Evolutionary conservation across 2,888 invertebrate genomes (phyloP).

Genomic region (Acanthoscelides obtectus): DNA sequence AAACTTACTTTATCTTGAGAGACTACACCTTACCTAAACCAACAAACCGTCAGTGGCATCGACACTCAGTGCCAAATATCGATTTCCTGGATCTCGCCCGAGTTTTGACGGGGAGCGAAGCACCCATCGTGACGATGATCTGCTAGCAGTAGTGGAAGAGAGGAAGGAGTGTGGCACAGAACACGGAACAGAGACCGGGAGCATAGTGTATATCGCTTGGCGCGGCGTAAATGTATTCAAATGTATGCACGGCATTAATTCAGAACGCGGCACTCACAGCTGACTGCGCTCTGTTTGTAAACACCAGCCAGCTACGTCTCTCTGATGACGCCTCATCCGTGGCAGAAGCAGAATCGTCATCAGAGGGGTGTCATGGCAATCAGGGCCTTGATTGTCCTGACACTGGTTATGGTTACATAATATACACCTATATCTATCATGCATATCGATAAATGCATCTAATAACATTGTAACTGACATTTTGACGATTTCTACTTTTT

Average conservation of each 20-base stretch:
- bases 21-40: no score
- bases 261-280: slow-evolving; percentile 49
- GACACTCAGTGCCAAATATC: background rate
- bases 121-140: background rate
- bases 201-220: slow-evolving; percentile 19
- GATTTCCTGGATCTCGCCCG: background rate
- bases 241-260: slow-evolving; percentile 50
- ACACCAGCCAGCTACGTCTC: slow-evolving; percentile 27
- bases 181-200: slow-evolving; percentile 25
- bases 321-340: background rate
- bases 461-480: no score
- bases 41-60: background rate
- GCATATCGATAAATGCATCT: no score
- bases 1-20: no score
- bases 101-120: background rate
- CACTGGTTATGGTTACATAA: no score
- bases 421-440: no score
- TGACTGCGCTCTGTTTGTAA: slow-evolving; percentile 51
- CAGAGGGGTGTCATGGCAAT: background rate
- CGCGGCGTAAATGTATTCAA: slow-evolving; percentile 47
- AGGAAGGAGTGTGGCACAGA: slow-evolving; percentile 16
- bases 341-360: background rate
- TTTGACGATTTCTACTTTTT: no score
- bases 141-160: background rate
- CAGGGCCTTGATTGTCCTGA: background rate